Conservation (phyloP, 2,113 vertebrate species). For the Sorex araneus region DNA sequence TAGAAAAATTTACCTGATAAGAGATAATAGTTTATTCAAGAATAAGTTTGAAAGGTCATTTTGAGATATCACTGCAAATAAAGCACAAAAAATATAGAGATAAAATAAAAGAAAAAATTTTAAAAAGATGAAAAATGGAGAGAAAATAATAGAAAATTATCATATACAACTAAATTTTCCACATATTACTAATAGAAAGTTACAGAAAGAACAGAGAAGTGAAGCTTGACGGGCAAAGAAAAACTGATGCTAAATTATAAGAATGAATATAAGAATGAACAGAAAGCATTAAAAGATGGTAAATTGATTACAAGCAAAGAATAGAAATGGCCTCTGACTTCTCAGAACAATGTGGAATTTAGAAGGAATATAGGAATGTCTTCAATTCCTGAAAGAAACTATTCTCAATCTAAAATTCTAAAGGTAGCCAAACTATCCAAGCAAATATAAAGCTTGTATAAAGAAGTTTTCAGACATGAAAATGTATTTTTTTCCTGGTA, state of each 20-base stretch:
- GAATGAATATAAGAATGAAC: neutral
- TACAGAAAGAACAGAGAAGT: neutral
- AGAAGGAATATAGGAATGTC: neutral
- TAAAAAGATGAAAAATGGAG: neutral
- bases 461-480: neutral
- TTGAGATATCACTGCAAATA: neutral
- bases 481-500: neutral
- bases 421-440: neutral
- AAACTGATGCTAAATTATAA: neutral
- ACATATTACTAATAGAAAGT: neutral
- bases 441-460: neutral
- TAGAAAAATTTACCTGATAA: neutral
- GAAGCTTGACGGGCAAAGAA: neutral
- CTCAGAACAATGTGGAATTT: neutral
- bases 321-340: neutral
- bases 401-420: neutral
- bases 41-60: neutral
- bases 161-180: neutral
- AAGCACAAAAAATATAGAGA: neutral
- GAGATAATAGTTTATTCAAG: neutral
- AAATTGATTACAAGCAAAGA: neutral
- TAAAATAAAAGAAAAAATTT: neutral
- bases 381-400: neutral
- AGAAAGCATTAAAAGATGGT: neutral
- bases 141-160: constrained; percentile 17